phyloP scores from a whole-genome alignment of 2,888 invertebrate genomes.

The Hirtodrosophila trivittata region DNA sequence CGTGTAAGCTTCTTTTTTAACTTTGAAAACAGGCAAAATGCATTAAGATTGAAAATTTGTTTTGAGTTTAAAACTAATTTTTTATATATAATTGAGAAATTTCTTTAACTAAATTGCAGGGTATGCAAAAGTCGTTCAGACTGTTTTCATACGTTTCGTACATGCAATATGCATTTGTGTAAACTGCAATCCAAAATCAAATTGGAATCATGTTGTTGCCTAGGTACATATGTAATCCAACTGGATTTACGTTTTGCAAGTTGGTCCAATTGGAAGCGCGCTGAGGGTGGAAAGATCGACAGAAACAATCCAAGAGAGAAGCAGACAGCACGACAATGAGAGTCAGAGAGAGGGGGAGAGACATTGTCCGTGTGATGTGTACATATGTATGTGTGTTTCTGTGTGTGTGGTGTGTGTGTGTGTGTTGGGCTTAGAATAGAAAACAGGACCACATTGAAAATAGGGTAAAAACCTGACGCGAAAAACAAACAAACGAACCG shows the following conservation, averaged over 20 bases:
- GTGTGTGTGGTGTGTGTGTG: constrained; percentile 30
- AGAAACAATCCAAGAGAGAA: not conserved
- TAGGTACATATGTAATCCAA: constrained; percentile 13
- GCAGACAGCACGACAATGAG: constrained; percentile 2
- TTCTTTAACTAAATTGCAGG: too few species aligned
- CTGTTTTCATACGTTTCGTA: not conserved
- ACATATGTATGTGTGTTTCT: constrained; percentile 13
- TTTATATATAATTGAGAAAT: too few species aligned
- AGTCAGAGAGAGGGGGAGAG: not conserved
- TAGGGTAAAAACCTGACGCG: constrained; percentile 79
- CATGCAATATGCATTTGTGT: constrained; percentile 12
- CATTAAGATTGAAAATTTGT: too few species aligned
- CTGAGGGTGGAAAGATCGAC: constrained; percentile 35
- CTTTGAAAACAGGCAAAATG: too few species aligned
- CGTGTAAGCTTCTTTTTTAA: not conserved
- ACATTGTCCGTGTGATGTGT: not conserved
- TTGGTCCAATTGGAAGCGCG: constrained; percentile 40
- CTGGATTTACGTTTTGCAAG: constrained; percentile 13
- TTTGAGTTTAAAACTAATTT: too few species aligned
- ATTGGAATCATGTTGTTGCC: constrained; percentile 15
- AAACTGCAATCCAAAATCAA: constrained; percentile 25
- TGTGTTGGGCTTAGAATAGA: constrained; percentile 43
- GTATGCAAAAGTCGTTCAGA: too few species aligned
- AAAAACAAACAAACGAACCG: constrained; percentile 72
- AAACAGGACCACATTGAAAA: constrained; percentile 63